These are phyloP conservation scores for Reticulitermes lucifugus DNA, from an alignment of 2,888 invertebrate species.

Conservation along the genomic window DNA sequence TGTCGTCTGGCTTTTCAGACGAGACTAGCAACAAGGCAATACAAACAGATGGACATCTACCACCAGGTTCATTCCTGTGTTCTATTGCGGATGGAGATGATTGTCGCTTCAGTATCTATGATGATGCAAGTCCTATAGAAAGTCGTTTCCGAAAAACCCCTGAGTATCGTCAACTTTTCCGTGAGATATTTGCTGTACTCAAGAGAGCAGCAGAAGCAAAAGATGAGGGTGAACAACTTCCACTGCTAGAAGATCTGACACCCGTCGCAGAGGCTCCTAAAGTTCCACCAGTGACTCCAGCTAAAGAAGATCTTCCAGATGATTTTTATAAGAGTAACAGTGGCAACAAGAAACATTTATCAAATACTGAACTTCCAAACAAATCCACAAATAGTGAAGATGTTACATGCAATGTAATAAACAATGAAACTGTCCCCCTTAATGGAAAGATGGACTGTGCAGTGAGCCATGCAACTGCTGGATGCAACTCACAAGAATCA, in stretches of 20 bases:
- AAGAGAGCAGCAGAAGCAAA: slow-evolving; percentile 88
- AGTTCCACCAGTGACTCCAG: slow-evolving; percentile 77
- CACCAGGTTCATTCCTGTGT: slow-evolving; percentile 83
- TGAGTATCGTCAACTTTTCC: slow-evolving; percentile 83
- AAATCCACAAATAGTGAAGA: not conserved
- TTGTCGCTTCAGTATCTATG: slow-evolving; percentile 87
- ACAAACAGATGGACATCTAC: slow-evolving; percentile 80
- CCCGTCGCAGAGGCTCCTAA: slow-evolving; percentile 63
- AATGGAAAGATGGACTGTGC: not conserved
- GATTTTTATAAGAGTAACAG: slow-evolving; percentile 61
- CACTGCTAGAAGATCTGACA: slow-evolving; percentile 75
- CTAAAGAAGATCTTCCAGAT: slow-evolving; percentile 73
- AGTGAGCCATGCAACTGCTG: not conserved
- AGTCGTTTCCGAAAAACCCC: slow-evolving; percentile 85
- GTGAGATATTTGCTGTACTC: slow-evolving; percentile 85
- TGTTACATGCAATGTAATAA: not conserved
- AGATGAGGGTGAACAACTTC: slow-evolving; percentile 81
- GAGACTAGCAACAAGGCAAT: slow-evolving; percentile 87
- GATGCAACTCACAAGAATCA: not conserved
- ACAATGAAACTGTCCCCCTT: not conserved
- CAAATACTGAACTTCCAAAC: not conserved
- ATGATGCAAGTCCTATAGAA: slow-evolving; percentile 80
- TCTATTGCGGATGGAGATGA: slow-evolving; percentile 88
- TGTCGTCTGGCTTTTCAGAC: slow-evolving; percentile 86
- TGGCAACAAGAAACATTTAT: not conserved